Base-by-base conservation (phyloP, 1,140 invertebrate species). In the Ericerus pela region DNA sequence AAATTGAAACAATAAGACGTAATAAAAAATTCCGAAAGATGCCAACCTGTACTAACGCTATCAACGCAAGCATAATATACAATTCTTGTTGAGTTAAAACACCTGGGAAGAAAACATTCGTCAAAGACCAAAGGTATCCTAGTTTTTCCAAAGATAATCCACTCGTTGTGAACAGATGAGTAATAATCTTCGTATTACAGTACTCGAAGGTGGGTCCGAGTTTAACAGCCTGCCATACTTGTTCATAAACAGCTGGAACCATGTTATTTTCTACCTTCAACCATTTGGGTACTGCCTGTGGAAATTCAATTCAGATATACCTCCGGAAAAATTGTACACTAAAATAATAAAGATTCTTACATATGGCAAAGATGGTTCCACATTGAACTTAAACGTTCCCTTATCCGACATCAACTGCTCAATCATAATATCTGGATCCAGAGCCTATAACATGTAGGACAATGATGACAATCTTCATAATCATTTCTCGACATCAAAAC, bases 61-160 rank as follows among this genome's bases (percentile, higher is more conserved):
- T 75, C 4, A 82, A 64, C 16, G 78, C 78, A 38, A 82, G 65
- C 24, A 77, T 68, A 2, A 77, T 66, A 60, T 77, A 79, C 2
- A 81, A 65, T 62, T 82, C 79, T 59, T 75, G 68, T 57, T 75
- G 73, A 0, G 72, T 76, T n/a, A 82, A 67, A 38, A 75, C 70
- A 5, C 79, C 79, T 16, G 78, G 73, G 26, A 74, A 73, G 26
- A 72, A 75, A 57, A 73, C 70, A 65, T 81, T 81, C 1, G 75
- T 75, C 58, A 81, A 62, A 30, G 72, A 73, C 80, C 80, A 82
- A 43, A 82, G 75, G 54, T 76, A 73, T 14, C 79, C 79, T 2
- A 82, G 67, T 18, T 73, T 66, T 60, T 79, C 74, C 1, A 75
- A 75, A 0, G 75, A 66, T 27, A 82, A 62, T 36, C 76, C 74